phyloP scores from a whole-genome alignment of 2,888 invertebrate genomes.

The Parnassius orleans region DNA sequence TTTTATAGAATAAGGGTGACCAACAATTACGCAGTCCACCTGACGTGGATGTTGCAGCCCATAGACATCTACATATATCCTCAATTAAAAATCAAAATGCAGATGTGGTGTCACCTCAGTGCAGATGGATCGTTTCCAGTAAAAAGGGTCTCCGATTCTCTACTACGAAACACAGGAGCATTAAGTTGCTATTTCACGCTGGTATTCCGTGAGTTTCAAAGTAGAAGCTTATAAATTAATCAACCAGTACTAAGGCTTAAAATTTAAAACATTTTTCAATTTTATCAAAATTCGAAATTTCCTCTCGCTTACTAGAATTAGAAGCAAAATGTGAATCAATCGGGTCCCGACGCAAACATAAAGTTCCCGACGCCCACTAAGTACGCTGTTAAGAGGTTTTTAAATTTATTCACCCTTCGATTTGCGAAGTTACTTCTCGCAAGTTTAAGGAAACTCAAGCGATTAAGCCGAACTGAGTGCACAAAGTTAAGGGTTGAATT shows the following conservation, averaged over 20 bases:
- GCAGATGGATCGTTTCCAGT: too few relatives aligned
- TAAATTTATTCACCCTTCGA: constrained; percentile 79
- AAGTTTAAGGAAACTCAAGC: constrained; percentile 67
- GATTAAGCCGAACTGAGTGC: constrained; percentile 70
- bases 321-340: constrained; percentile 47
- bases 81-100: too few relatives aligned
- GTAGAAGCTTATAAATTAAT: too few relatives aligned
- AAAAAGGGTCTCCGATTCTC: too few relatives aligned
- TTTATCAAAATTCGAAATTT: constrained; percentile 32
- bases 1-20: too few relatives aligned
- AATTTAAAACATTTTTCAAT: constrained; percentile 1
- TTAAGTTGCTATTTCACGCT: too few relatives aligned
- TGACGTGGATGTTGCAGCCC: too few relatives aligned
- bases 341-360: constrained; percentile 53
- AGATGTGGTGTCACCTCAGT: too few relatives aligned
- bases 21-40: too few relatives aligned
- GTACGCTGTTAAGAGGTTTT: constrained; percentile 71
- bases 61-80: too few relatives aligned
- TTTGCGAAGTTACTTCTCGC: constrained; percentile 59
- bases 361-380: constrained; percentile 69
- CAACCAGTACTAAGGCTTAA: background rate
- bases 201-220: too few relatives aligned
- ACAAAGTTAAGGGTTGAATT: constrained; percentile 75
- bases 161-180: too few relatives aligned
- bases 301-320: constrained; percentile 54